A percentile compares a stretch with the other conserved stretches of the same genome.
Conservation (phyloP, 2,888 invertebrate genomes). For the Miltochrista miniata region DNA sequence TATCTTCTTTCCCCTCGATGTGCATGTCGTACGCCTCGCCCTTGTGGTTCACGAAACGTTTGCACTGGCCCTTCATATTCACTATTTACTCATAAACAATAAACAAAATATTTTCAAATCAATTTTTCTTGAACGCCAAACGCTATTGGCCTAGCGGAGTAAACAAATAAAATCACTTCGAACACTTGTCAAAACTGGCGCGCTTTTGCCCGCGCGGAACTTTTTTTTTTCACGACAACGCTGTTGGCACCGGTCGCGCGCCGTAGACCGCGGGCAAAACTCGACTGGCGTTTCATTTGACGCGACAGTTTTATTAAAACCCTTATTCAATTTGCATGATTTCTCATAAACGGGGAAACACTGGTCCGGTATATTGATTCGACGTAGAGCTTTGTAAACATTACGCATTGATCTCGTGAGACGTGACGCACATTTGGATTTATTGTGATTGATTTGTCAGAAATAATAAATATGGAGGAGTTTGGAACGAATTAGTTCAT, state of each 20-base stretch:
- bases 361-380: neutral
- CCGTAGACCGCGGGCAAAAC: conserved; percentile 8
- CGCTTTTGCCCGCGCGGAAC: conserved; percentile 17
- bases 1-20: conserved; percentile 21
- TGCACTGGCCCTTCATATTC: conserved; percentile 47
- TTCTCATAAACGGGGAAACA: conserved; percentile 10
- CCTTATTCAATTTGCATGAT: neutral
- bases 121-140: too few species aligned
- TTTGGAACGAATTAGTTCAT: too few species aligned
- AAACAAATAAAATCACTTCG: neutral
- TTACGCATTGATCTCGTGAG: neutral
- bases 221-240: neutral
- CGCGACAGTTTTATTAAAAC: neutral
- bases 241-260: neutral
- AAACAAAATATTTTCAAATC: too few species aligned
- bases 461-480: too few species aligned
- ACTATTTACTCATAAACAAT: conserved; percentile 13
- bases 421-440: neutral
- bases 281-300: conserved; percentile 3
- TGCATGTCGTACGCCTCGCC: conserved; percentile 42
- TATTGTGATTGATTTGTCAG: too few species aligned
- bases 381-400: neutral
- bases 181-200: conserved; percentile 15
- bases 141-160: conserved; percentile 17
- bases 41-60: conserved; percentile 47